Base-by-base conservation (phyloP, 2,888 invertebrate genomes). In the Mystacides longicornis region DNA sequence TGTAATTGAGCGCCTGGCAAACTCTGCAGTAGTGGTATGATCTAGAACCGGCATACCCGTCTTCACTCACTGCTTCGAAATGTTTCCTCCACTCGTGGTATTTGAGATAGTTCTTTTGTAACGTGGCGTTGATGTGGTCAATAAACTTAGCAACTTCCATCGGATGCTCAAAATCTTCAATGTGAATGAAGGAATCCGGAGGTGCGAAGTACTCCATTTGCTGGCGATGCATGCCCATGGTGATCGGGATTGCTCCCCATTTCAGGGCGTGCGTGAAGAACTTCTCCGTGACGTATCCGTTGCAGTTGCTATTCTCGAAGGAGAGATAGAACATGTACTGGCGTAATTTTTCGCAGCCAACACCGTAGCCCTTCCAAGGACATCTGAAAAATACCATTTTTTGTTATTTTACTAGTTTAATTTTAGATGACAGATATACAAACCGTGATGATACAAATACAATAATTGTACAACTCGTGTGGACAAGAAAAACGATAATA, bases 241-340 rank as follows among this genome's bases (percentile, higher is more conserved):
- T 81, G 2, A 86, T 69, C 0, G 86, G 86, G 23, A 86, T 78
- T 1, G 83, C 73, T 14, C 78, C 76, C 66, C 83, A 84, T 2
- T 68, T 64, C 62, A 79, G 84, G 0, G 81, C 83, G 62, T 86
- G 78, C 74, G 83, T 81, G 70, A 81, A 87, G 1, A 80, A 65
- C 66, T 88, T 87, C 64, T 87, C 87, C 0, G 85, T 86, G 48
- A 87, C 68, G 63, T 87, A 87, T 64, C 86, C 82, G 4, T 73
- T 72, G 64, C 87, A 87, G 62, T 81, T 78, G 0, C 83, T 79
- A 65, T 87, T 87, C 67, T 87, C 87, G 61, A 87, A 81, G 0
- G 84, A 79, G 46, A 87, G 67, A 63, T 86, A 86, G 66, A 87
- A 87, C 62, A 83, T 72, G 67, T 86, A 87, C 9, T 75, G 64